A percentile compares a stretch with the other conserved stretches of the same genome.
Conservation (phyloP, 2,888 invertebrate species). For the Melangyna quadrimaculata region DNA sequence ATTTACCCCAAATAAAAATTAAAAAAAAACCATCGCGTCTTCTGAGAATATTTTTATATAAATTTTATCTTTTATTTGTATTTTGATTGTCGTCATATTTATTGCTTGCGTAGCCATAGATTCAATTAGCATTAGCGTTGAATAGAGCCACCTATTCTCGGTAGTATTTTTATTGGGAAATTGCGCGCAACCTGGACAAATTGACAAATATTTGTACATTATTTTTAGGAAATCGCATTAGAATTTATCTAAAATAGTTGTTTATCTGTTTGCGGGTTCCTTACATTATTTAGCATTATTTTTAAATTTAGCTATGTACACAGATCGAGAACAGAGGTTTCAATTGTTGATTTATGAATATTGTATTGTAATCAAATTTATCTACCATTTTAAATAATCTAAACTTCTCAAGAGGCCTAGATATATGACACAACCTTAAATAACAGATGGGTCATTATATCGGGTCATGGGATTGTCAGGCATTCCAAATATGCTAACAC, state of each 20-base stretch:
- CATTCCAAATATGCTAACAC: constrained; percentile 64
- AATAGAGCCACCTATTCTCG: background rate
- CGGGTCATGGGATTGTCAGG: constrained; percentile 68
- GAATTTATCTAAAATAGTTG: background rate
- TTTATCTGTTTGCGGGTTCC: background rate
- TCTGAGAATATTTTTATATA: constrained; percentile 13
- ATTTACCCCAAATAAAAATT: background rate
- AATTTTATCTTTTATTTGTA: constrained; percentile 35
- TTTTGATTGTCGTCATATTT: background rate
- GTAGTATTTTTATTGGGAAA: constrained; percentile 40
- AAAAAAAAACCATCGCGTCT: background rate
- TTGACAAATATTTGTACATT: constrained; percentile 45
- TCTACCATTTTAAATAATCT: background rate
- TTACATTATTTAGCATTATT: background rate
- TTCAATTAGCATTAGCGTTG: constrained; percentile 43
- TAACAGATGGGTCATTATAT: constrained; percentile 54
- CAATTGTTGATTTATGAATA: constrained; percentile 21
- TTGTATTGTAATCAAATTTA: background rate
- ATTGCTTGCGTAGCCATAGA: background rate
- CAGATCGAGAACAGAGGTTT: background rate
- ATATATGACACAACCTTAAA: constrained; percentile 9
- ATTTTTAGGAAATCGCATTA: constrained; percentile 10
- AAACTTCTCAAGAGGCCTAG: background rate
- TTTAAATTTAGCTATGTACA: background rate
- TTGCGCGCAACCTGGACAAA: constrained; percentile 45